Evolutionary conservation across 2,113 vertebrate genomes (phyloP).

Genomic region (Tympanuchus pallidicinctus): DNA sequence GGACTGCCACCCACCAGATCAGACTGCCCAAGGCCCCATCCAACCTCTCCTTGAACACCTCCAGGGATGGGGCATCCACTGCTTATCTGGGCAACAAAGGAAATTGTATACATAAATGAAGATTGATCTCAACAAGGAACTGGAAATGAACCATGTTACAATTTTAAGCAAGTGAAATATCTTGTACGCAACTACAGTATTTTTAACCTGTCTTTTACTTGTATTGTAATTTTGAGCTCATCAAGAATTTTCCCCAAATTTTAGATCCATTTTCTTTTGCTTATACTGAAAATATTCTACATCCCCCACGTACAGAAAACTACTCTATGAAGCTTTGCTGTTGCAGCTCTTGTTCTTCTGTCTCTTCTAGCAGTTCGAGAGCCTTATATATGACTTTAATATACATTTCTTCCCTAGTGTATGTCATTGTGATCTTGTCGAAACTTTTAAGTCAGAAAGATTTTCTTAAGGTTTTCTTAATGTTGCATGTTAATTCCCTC

Average conservation of each 20-base stretch:
- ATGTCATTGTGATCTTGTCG: not conserved
- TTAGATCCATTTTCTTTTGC: not conserved
- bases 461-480: not conserved
- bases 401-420: slow-evolving; percentile 32
- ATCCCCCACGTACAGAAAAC: not conserved
- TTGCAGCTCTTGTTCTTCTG: slow-evolving; percentile 11
- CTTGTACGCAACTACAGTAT: not conserved
- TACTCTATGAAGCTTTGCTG: not conserved
- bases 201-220: not conserved
- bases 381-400: slow-evolving; percentile 63
- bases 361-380: slow-evolving; percentile 1
- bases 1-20: not conserved
- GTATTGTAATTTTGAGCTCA: not conserved
- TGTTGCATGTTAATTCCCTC: not conserved
- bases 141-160: not conserved
- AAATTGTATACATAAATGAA: not conserved
- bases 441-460: not conserved
- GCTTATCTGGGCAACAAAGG: not conserved
- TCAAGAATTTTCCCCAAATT: not conserved
- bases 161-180: not conserved
- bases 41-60: not conserved
- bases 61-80: not conserved
- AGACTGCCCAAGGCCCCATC: not conserved
- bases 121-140: not conserved
- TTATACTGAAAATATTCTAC: slow-evolving; percentile 16